Evolutionary conservation across 2,113 vertebrate species (phyloP), one percentile per base, ranked within the genome.

Genomic region (Pelodiscus sinensis): DNA sequence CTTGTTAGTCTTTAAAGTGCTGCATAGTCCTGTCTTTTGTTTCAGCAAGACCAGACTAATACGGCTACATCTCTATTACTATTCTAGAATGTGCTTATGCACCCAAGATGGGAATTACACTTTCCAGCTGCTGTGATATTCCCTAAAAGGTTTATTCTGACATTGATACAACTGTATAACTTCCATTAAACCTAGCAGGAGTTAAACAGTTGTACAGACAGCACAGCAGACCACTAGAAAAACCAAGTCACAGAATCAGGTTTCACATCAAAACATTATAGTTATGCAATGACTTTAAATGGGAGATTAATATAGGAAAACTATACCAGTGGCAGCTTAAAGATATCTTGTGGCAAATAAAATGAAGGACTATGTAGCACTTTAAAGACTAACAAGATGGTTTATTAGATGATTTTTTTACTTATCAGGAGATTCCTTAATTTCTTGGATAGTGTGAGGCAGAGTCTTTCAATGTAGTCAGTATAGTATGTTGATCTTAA

Each of bases 241-340:
- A 7, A 65, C 14, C 16, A 68, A 68, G 65, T 68, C 31, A n/a
- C 31, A 68, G 16, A 68, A 19, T 68, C 31, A 68, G 31, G 31
- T 68, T 68, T 68, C 65, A 68, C 79, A 80, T 80, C 52, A 13
- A 79, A 92, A 84, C 75, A 1, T 2, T 56, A 0, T 25, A 13
- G 38, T 88, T 93, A 87, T 90, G 80, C 60, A 85, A 12, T 83
- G 22, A 52, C 27, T 88, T 8, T 51, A 24, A 91, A 83, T 87
- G 92, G 5, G 8, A 73, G n/a, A 91, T 91, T 94, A 86, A 52
- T 88, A 85, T 73, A 95, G 65, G 88, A 94, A 96, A 92, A 54
- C n/a, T 91, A 75, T 97, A 96, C 93, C 86, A 94, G 96, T 95
- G 95, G 78, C 73, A 87, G 62, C 95, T 35, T 85, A 88, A 90